Evolutionary conservation across 2,888 invertebrate genomes (phyloP), one percentile per base, ranked within the genome.

Genomic region (Eurois occulta): DNA sequence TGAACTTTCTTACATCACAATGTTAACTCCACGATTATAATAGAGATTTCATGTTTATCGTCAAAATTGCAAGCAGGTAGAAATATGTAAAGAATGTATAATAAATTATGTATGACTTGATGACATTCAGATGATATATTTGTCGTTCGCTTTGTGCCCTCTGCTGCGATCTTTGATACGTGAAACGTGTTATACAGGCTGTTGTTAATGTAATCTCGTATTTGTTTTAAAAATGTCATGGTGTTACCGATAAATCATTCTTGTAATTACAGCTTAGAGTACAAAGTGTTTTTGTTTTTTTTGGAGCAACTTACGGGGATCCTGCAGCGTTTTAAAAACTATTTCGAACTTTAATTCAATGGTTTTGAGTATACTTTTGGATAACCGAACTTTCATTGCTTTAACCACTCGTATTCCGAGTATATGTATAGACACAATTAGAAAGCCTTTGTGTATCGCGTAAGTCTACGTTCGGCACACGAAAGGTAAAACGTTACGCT

Each of bases 31-130:
- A 11, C 28, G 16, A 62, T 71, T 48, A 4, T 55, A 82, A 82
- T 55, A 58, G 21, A 46, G 3, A 68, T 72, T 71, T 43, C 16
- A 72, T 77, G 65, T 67, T 65, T 69, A 65, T 69, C 35, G 41
- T 55, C n/a, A 70, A 32, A 69, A 78, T 69, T 60, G 68, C 10
- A n/a, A 64, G 1, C 88, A 87, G 84, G 86, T 87, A 87, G 43
- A n/a, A 80, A 78, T 84, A 81, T 77, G 58, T 83, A 77, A 77
- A 74, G 74, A 76, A 62, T 52, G 11, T 85, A 93, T 93, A 85
- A 94, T 93, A 91, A 91, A 94, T 95, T 93, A 94, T 94, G 90
- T 94, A 94, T 94, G 91, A 92, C 83, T 91, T 92, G 92, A 94
- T 94, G 94, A 94, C 94, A 91, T 91, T 89, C 75, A 88, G 83